These are phyloP conservation scores for Diacarnus erythraeanus DNA, from an alignment of 37 sponge, comb jelly and placozoan genomes.

Conservation along the genomic window DNA sequence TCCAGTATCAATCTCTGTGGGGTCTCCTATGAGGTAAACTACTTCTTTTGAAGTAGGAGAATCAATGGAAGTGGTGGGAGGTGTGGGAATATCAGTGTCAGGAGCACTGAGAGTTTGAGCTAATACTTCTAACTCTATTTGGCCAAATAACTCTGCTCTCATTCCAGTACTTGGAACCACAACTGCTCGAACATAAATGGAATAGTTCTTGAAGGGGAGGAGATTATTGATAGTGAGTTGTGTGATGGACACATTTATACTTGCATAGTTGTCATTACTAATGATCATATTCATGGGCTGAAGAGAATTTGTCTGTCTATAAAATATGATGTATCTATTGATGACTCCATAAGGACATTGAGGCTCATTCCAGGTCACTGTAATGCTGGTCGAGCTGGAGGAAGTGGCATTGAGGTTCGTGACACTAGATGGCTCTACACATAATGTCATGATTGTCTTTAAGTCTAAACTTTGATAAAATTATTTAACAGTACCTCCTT, in stretches of 20 bases:
- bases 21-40: constrained; percentile 2
- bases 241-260: background rate
- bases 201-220: constrained; percentile 13
- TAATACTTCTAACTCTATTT: constrained; percentile 1
- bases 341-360: constrained; percentile 45
- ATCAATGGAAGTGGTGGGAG: background rate
- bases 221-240: constrained; percentile 20
- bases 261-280: background rate
- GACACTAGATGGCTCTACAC: constrained; percentile 26
- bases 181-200: constrained; percentile 29
- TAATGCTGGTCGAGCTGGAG: constrained; percentile 10
- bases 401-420: constrained; percentile 5
- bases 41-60: background rate
- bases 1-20: constrained; percentile 22
- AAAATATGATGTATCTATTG: constrained; percentile 18
- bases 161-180: constrained; percentile 1
- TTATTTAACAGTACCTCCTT: constrained; percentile 16
- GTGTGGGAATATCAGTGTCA: background rate
- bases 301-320: background rate
- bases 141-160: background rate
- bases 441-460: too few species aligned
- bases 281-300: background rate
- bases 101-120: background rate
- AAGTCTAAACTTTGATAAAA: too few species aligned
- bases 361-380: constrained; percentile 35